These are phyloP conservation scores for Bradypodion ventrale DNA, from an alignment of 2,797 vertebrate species.

Conservation along the genomic window DNA sequence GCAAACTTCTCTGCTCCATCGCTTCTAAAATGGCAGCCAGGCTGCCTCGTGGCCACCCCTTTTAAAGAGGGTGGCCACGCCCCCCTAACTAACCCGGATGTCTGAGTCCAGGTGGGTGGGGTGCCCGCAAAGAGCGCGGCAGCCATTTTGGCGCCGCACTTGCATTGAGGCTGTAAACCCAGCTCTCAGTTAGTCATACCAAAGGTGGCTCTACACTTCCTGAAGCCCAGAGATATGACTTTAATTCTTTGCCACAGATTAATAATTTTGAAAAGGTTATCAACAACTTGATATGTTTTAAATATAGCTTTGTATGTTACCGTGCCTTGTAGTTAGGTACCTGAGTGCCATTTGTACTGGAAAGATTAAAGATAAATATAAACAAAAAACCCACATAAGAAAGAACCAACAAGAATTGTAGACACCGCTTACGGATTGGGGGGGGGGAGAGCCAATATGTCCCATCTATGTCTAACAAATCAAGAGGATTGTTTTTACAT, in stretches of 20 bases:
- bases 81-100: no score
- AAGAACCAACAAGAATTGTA: background rate
- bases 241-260: background rate
- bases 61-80: no score
- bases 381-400: background rate
- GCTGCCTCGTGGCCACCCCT: no score
- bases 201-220: background rate
- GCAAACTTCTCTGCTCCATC: no score
- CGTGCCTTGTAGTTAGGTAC: background rate
- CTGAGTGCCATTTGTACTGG: background rate
- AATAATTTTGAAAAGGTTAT: background rate
- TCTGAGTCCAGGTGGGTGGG: no score
- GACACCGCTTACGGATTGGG: background rate
- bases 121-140: no score
- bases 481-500: background rate
- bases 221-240: background rate
- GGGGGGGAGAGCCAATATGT: background rate
- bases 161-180: background rate
- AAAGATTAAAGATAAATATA: background rate
- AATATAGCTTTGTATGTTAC: background rate
- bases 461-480: background rate
- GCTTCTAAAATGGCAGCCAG: no score
- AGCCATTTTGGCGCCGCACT: no score
- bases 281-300: background rate
- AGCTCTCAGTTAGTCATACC: background rate